phyloP scores from a whole-genome alignment of 2,113 vertebrate species.

The Psephotus haematonotus region DNA sequence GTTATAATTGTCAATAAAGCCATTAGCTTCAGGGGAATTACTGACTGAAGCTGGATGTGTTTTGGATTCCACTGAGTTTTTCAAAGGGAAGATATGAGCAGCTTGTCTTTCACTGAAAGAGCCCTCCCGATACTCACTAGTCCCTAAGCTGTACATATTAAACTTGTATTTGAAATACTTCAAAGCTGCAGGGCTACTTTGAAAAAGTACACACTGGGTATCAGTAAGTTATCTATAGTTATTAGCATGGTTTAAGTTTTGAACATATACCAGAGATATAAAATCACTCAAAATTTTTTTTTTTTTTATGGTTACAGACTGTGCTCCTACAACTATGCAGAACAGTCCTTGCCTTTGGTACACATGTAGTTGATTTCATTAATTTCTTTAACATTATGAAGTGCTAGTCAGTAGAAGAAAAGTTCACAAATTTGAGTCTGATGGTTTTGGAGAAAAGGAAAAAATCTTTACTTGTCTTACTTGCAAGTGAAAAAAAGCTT shows the following conservation, averaged over 20 bases:
- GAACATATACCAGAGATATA: neutral
- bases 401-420: neutral
- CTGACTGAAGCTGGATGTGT: neutral
- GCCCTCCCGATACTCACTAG: neutral
- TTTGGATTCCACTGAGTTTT: constrained; percentile 16
- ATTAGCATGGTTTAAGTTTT: neutral
- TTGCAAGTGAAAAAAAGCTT: neutral
- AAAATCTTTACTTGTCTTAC: neutral
- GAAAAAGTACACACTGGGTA: neutral
- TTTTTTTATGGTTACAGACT: neutral
- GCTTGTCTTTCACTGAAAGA: neutral
- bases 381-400: neutral
- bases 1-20: constrained; percentile 21
- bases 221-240: neutral
- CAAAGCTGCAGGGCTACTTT: neutral
- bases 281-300: neutral
- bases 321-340: neutral
- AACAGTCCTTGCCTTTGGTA: neutral
- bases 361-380: neutral
- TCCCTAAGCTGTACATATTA: neutral
- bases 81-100: neutral
- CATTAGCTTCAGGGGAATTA: constrained; percentile 1
- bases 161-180: neutral
- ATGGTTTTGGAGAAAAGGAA: neutral
- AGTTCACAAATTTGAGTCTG: neutral